Base-by-base conservation (phyloP, 2,797 vertebrate genomes). In the Ctenopoma kingsleyae region DNA sequence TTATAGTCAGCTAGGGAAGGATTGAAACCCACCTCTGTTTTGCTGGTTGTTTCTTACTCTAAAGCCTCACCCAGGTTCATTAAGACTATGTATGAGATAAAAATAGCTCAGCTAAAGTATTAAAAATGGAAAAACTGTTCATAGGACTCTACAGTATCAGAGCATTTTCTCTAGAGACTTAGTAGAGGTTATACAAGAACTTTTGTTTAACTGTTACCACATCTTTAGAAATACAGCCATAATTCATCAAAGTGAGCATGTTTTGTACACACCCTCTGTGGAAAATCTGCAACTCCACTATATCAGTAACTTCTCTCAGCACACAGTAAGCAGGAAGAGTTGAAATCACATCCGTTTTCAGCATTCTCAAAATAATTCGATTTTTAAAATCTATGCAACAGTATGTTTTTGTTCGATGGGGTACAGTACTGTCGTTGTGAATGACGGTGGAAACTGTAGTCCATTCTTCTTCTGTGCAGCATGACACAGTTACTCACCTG, bases 401-500 rank as follows among this genome's bases (percentile, higher is more conserved):
- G 22, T 17, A 7, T n/a, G 32, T 30, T 20, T 63, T 55, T 71
- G 16, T 78, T 71, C 68, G 44, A 51, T 15, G 20, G 17, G 32
- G 10, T 66, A 43, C 12, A n/a, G 20, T 43, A 27, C 67, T 70
- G 64, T 54, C 58, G 62, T 66, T 78, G 52, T 55, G 72, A 61
- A 80, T 77, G 67, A 67, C 25, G 6, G 68, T 55, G 20, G 41
- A 81, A 74, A 53, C 81, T 77, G 57, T 58, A 68, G 81, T 81
- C 60, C 67, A 87, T 87, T 87, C 76, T 78, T 89, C 74, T 77
- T 83, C 67, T 52, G 59, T 76, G 77, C 80, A 49, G 72, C 82
- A 63, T 87, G 84, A 87, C 86, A 85, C 77, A 87, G 80, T 86
- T 81, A 82, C 80, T 91, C 89, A 91, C 84, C 88, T 85, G 85